Conservation (phyloP, 2,888 invertebrate species). For the Athrips mouffetella region DNA sequence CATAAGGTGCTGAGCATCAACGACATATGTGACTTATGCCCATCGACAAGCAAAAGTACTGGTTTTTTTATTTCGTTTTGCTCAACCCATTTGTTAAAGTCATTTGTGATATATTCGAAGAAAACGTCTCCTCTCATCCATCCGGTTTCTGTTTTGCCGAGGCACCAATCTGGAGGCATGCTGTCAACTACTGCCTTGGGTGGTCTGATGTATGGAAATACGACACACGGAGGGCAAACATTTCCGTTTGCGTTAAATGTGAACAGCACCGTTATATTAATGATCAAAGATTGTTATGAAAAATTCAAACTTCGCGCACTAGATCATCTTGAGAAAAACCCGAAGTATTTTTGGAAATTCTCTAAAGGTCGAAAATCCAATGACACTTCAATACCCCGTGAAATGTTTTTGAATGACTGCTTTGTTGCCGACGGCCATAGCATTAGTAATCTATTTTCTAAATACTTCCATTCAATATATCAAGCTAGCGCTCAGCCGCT, state of each 20-base stretch:
- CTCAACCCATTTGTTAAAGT: constrained; percentile 28
- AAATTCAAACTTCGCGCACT: too few relatives aligned
- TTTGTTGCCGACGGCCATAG: too few relatives aligned
- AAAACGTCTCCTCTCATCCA: constrained; percentile 29
- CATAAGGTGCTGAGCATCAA: constrained; percentile 25
- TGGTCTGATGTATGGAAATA: constrained; percentile 27
- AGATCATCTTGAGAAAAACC: too few relatives aligned
- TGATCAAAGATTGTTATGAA: too few relatives aligned
- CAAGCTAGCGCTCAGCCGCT: too few relatives aligned
- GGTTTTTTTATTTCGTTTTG: constrained; percentile 26
- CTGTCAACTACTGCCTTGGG: constrained; percentile 21
- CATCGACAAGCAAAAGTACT: constrained; percentile 29
- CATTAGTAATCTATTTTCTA: too few relatives aligned
- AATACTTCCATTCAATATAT: too few relatives aligned
- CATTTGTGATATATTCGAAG: constrained; percentile 31
- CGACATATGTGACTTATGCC: constrained; percentile 31
- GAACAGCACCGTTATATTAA: constrained; percentile 33
- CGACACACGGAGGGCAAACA: constrained; percentile 24
- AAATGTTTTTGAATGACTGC: too few relatives aligned
- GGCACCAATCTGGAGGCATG: constrained; percentile 27
- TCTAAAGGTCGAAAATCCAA: too few relatives aligned
- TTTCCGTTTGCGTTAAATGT: constrained; percentile 29
- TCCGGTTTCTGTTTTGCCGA: constrained; percentile 26
- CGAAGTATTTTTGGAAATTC: too few relatives aligned
- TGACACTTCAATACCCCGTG: too few relatives aligned